Evolutionary conservation across 2,113 vertebrate species (phyloP), one percentile per base, ranked within the genome.

Genomic region (Ochotona curzoniae): DNA sequence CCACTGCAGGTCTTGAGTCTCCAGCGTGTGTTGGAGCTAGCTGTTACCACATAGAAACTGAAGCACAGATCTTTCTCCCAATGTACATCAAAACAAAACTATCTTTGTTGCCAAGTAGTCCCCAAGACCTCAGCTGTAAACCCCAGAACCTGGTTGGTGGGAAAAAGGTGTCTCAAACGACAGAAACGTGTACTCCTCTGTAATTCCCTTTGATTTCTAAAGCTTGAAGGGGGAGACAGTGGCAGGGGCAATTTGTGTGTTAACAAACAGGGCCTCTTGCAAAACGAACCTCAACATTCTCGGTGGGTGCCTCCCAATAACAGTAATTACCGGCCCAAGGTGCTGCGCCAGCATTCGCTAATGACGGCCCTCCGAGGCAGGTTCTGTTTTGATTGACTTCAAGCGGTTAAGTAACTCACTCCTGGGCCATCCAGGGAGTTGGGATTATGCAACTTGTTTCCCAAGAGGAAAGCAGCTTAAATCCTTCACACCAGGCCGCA

Each of bases 201-300:
- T 57, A 32, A 61, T 64, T 78, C 75, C 73, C 80, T 86, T 86
- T 83, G 74, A 93, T 93, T 94, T 92, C 80, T 76, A 94, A 61
- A 80, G 38, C 89, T 75, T 49, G 23, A 30, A 66, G 64, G 54
- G 38, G 26, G 14, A 71, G 83, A 75, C 60, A 66, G 83, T 61
- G 51, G 64, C 88, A 70, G 47, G 69, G 66, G 35, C 93, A 54
- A 76, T 90, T 47, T 95, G 28, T 79, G 57, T 95, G 76, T 89
- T 94, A 91, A 76, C 93, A 93, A 96, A 94, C 92, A 97, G 26
- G 2, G 90, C 63, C 47, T 93, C 82, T 96, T 96, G 85, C 91
- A 80, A 92, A 92, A 96, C 3, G 7, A 49, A 47, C 57, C 92
- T 94, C 71, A 44, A n/a, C 32, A 3, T 76, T 82, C 82, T 81